Percentiles rank a stretch among this genome's conserved stretches.
Evolutionary conservation across 2,797 vertebrate species (phyloP).

Genomic region (Sebastes alutus): DNA sequence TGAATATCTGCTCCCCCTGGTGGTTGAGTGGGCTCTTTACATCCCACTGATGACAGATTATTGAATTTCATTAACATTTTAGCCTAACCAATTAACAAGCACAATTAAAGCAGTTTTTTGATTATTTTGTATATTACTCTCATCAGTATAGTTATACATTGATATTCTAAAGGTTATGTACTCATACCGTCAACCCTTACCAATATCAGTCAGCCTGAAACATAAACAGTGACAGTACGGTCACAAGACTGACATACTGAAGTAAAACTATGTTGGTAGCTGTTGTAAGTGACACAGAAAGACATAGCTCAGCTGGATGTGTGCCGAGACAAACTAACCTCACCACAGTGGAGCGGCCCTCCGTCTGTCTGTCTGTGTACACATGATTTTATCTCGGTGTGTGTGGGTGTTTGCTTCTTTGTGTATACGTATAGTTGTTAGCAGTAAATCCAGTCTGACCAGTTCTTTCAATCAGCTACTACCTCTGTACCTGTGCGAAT

Average conservation of each 20-base stretch:
- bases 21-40: neutral
- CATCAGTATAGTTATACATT: neutral
- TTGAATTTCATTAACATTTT: neutral
- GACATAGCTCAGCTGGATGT: slow-evolving; percentile 3
- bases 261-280: neutral
- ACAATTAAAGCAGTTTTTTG: neutral
- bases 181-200: neutral
- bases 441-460: slow-evolving; percentile 69
- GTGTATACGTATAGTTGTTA: slow-evolving; percentile 25
- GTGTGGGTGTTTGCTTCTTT: slow-evolving; percentile 43
- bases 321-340: neutral
- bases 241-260: neutral
- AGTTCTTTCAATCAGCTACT: slow-evolving; percentile 44
- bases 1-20: slow-evolving; percentile 42
- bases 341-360: neutral
- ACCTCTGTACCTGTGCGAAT: slow-evolving; percentile 23
- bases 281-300: neutral
- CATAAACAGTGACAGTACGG: neutral
- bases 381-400: slow-evolving; percentile 5
- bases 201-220: neutral
- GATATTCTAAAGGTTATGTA: neutral
- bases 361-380: neutral
- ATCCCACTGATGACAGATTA: neutral
- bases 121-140: neutral
- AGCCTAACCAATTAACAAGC: neutral